Evolutionary conservation across 2,888 invertebrate genomes (phyloP), one percentile per base, ranked within the genome.

Genomic region (Sarcophaga carnaria): DNA sequence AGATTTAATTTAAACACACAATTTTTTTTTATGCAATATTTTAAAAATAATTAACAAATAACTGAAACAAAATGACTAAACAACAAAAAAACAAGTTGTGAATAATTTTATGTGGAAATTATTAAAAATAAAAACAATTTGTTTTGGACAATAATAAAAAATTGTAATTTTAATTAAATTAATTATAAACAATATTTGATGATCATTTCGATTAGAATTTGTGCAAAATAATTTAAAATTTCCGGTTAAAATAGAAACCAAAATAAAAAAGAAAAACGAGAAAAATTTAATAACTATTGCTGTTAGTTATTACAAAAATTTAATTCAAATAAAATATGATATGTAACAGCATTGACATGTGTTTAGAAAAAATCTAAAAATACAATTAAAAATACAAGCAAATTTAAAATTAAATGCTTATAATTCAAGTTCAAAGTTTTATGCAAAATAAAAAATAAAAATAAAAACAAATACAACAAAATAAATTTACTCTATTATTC

Each of bases 361-460:
- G 25, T 45, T n/a, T 22, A 67, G 69, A n/a, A 1, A 54, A 72
- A 25, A 72, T 27, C 49, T 27, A 22, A 84, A 70, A 69, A 20
- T 54, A 25, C 8, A 78, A 66, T 62, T 27, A 17, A 27, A 47
- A 17, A n/a, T 11, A 49, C 37, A 60, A 45, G 67, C 70, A 80
- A 60, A 45, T 76, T 63, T 70, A 80, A n/a, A 72, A 20, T 17
- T 22, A 70, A 2, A 74, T 37, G 37, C 37, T 37, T 37, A 64
- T 22, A 25, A n/a, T 77, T 85, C 85, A 85, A 85, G 85, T 74
- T 85, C 85, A 85, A 85, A 59, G 72, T 74, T 20, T 11, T 27
- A 25, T 45, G n/a, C 1, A 63, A 54, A 54, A 54, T n/a, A 59
- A 67, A n/a, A n/a, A 72, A 2, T 63, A 49, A 80, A 17, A 27